A percentile compares a stretch with the other conserved stretches of the same genome.
phyloP scores from a whole-genome alignment of 2,888 invertebrate genomes.

The Cheilosia vernalis region DNA sequence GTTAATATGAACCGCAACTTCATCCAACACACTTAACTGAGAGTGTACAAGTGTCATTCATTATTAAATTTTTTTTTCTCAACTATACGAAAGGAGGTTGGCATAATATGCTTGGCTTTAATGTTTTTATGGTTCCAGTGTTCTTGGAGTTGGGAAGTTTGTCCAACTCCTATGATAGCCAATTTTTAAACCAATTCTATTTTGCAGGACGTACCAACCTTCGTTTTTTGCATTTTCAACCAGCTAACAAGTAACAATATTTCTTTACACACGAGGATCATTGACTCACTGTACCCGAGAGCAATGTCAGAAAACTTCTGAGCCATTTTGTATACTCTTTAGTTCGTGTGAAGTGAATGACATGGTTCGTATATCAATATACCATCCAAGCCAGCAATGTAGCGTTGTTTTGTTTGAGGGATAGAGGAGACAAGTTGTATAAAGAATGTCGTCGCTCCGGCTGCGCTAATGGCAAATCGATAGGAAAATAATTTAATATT shows the following conservation, averaged over 20 bases:
- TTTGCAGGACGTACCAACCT: too few relatives aligned
- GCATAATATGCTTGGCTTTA: too few relatives aligned
- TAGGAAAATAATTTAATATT: conserved; percentile 44
- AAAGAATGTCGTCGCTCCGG: background rate
- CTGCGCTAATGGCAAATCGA: conserved; percentile 45
- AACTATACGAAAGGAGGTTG: too few relatives aligned
- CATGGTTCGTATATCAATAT: background rate
- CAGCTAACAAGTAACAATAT: background rate
- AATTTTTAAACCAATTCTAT: too few relatives aligned
- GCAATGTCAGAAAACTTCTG: background rate
- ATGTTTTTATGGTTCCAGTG: too few relatives aligned
- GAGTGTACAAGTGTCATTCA: too few relatives aligned
- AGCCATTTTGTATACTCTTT: conserved; percentile 12
- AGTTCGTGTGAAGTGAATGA: conserved; percentile 13
- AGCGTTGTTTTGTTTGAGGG: background rate
- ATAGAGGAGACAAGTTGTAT: background rate
- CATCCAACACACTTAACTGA: too few relatives aligned
- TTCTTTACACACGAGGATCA: background rate
- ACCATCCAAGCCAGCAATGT: background rate
- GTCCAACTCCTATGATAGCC: too few relatives aligned
- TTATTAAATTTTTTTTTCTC: too few relatives aligned
- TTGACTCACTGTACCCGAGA: conserved; percentile 22
- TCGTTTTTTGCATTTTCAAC: background rate
- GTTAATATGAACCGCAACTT: too few relatives aligned
- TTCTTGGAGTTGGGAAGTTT: too few relatives aligned